Evolutionary conservation across 2,888 invertebrate genomes (phyloP), one percentile per base, ranked within the genome.

Genomic region (Cephus rjabovi): DNA sequence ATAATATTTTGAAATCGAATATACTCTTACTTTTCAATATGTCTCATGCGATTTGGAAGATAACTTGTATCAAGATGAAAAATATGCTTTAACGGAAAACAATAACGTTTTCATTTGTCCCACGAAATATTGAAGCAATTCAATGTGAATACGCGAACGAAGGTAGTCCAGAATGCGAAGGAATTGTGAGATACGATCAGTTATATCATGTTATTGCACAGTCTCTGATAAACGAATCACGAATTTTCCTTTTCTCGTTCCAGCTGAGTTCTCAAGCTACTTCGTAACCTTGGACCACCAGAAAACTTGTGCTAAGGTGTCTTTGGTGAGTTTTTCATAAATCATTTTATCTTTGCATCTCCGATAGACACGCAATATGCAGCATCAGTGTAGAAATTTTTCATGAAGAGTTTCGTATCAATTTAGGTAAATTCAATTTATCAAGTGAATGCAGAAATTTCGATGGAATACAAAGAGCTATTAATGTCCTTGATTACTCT

Each of bases 101-200:
- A 87, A 87, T 87, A 86, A 73, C 73, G 85, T 86, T 86, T 86
- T 86, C 84, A 86, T 86, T 86, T 85, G 83, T 82, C 81, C 77
- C 77, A 82, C 82, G 79, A 81, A 83, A 85, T 84, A 87, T 87
- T 87, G 83, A 84, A 80, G 80, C 56, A 9, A 56, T 56, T 23
- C 80, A 82, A 84, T 83, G 84, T 85, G 85, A 86, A 79, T 82
- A 40, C 68, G 68, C 75, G 23, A 23, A 37, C 34, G 56, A 77
- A 69, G 76, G 40, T 75, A 75, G 30, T 12, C 12, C 75, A 34
- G 56, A n/a, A 40, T 33, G 12, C 15, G 75, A n/a, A 33, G 33
- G 15, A 75, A 34, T 31, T 34, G 1, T 31, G 34, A 75, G n/a
- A 75, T 75, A 75, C 56, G 30, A 37, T 37, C 11, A 34, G 69